Conservation (phyloP, 2,113 vertebrate species). For the Phasianus colchicus region DNA sequence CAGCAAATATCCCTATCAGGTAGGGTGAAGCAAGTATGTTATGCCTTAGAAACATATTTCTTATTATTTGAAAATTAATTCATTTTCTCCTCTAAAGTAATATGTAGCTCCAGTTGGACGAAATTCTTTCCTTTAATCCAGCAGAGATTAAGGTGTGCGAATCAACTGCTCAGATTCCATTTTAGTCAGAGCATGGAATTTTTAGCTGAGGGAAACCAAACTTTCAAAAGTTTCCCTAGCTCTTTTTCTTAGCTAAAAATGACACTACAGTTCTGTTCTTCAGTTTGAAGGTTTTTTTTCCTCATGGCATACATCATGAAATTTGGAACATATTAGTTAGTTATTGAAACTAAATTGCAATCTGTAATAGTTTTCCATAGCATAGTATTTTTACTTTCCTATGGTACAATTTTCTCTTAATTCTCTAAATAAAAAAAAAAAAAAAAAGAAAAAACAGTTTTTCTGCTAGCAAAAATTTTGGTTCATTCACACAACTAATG, state of each 20-base stretch:
- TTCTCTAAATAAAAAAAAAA: no score
- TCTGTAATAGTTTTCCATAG: slow-evolving; percentile 4
- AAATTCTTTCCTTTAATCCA: slow-evolving; percentile 6
- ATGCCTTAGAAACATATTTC: background rate
- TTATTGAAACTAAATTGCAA: background rate
- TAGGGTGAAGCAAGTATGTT: background rate
- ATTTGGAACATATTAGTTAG: background rate
- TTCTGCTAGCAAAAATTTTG: background rate
- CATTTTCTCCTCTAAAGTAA: background rate
- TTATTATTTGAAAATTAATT: slow-evolving; percentile 9
- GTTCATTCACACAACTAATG: background rate
- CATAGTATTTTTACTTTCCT: background rate
- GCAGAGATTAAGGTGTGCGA: background rate
- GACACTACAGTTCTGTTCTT: slow-evolving; percentile 16
- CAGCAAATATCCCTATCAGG: slow-evolving; percentile 15
- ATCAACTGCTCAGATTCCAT: slow-evolving; percentile 5
- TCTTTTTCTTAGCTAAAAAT: background rate
- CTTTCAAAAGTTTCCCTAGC: background rate
- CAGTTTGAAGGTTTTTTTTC: slow-evolving; percentile 34
- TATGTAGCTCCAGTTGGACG: slow-evolving; percentile 11
- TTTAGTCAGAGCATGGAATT: slow-evolving; percentile 1
- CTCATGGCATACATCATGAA: background rate
- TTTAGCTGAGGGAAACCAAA: background rate
- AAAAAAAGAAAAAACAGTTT: background rate
- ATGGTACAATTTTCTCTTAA: background rate